Evolutionary conservation across 2,113 vertebrate genomes (phyloP).

Genomic region (Ceratotherium simum): DNA sequence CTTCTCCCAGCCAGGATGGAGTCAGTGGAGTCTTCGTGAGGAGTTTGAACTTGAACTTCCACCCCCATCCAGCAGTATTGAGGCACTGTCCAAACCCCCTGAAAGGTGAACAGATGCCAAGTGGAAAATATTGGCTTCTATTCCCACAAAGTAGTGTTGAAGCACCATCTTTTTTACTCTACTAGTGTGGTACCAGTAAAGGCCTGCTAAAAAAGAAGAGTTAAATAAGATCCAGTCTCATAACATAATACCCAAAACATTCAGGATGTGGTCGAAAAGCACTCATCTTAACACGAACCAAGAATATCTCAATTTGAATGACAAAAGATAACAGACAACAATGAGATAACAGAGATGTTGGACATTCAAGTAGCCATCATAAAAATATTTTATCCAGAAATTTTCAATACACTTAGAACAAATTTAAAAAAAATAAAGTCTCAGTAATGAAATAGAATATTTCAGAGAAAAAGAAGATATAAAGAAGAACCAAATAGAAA

Average conservation of each 20-base stretch:
- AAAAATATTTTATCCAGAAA: not conserved
- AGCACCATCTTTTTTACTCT: not conserved
- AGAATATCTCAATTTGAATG: not conserved
- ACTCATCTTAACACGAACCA: not conserved
- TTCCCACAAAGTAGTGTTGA: not conserved
- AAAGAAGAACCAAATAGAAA: not conserved
- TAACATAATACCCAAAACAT: not conserved
- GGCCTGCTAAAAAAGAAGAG: not conserved
- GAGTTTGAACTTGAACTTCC: not conserved
- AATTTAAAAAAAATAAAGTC: not conserved
- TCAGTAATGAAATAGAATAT: not conserved
- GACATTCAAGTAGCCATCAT: not conserved
- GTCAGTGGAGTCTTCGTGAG: not conserved
- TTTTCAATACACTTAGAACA: not conserved
- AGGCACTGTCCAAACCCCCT: not conserved
- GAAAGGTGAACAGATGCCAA: not conserved
- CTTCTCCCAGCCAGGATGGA: not conserved
- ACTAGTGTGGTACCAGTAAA: not conserved
- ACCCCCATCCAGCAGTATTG: not conserved
- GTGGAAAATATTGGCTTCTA: not conserved
- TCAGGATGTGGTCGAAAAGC: not conserved
- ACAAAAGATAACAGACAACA: not conserved
- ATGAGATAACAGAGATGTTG: not conserved
- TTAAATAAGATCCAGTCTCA: not conserved
- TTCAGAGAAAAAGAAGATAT: not conserved